A percentile compares a stretch with the other conserved stretches of the same genome.
phyloP scores from a whole-genome alignment of 2,888 invertebrate species.

The Perizoma flavofasciatum region DNA sequence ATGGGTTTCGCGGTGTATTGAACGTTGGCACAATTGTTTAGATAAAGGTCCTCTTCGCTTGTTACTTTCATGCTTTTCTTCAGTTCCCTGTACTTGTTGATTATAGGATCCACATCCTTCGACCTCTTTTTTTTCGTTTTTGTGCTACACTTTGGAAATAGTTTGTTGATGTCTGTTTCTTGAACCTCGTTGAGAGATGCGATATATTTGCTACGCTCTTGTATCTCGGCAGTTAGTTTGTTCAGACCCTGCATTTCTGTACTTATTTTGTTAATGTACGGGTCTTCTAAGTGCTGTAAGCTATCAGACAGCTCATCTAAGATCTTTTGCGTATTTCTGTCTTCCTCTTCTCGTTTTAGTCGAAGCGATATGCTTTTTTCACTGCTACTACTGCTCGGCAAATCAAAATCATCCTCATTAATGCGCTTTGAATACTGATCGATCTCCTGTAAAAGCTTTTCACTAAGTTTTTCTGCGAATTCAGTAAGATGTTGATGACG shows the following conservation, averaged over 20 bases:
- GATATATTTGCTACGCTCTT: slow-evolving; percentile 84
- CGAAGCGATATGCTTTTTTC: slow-evolving; percentile 80
- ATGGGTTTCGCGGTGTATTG: slow-evolving; percentile 66
- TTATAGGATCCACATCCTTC: slow-evolving; percentile 78
- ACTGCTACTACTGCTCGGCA: slow-evolving; percentile 79
- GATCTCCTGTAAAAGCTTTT: slow-evolving; percentile 90
- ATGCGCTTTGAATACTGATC: slow-evolving; percentile 85
- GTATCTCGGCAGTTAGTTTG: slow-evolving; percentile 83
- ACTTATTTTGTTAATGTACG: slow-evolving; percentile 83
- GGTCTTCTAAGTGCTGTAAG: slow-evolving; percentile 84
- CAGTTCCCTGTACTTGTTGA: slow-evolving; percentile 76
- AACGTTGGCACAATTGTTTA: slow-evolving; percentile 77
- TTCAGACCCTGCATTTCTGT: slow-evolving; percentile 84
- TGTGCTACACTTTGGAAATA: slow-evolving; percentile 78
- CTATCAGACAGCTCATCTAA: slow-evolving; percentile 78
- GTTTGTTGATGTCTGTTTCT: slow-evolving; percentile 74
- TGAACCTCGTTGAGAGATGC: slow-evolving; percentile 80
- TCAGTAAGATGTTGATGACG: slow-evolving; percentile 89
- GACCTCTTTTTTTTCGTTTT: slow-evolving; percentile 79
- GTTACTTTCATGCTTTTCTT: slow-evolving; percentile 76
- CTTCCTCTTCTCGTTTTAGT: slow-evolving; percentile 77
- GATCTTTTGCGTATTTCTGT: slow-evolving; percentile 76
- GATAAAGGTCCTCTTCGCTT: slow-evolving; percentile 72
- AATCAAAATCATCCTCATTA: slow-evolving; percentile 80
- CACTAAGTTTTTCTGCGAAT: slow-evolving; percentile 92